phyloP scores from a whole-genome alignment of 2,888 invertebrate genomes.

The Dione juno region DNA sequence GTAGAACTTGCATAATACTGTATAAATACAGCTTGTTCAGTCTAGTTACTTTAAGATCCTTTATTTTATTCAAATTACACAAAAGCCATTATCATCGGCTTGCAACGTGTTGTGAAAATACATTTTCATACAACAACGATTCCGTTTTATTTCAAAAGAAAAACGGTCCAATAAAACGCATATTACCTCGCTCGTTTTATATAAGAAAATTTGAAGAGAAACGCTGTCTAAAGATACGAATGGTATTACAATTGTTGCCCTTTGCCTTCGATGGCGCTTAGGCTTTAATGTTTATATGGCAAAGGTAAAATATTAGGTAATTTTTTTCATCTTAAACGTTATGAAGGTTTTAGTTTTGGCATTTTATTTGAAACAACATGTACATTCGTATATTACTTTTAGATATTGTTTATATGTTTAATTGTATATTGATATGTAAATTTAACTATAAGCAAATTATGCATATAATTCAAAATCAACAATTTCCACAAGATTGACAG shows the following conservation, averaged over 20 bases:
- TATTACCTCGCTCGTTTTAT: constrained; percentile 69
- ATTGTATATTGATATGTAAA: no score
- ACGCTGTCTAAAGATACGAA: constrained; percentile 68
- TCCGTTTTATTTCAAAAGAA: constrained; percentile 68
- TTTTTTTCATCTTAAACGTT: constrained; percentile 14
- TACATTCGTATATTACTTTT: not conserved
- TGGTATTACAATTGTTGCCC: constrained; percentile 74
- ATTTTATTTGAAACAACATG: not conserved
- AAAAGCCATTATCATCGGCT: constrained; percentile 42
- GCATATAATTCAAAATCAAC: not conserved
- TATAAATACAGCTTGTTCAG: no score
- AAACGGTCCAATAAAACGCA: constrained; percentile 73
- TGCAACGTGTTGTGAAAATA: constrained; percentile 44
- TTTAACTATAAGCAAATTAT: no score
- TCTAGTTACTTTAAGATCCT: constrained; percentile 32
- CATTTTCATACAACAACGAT: constrained; percentile 62
- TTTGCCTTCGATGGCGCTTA: constrained; percentile 65
- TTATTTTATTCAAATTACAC: constrained; percentile 46
- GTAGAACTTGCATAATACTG: no score
- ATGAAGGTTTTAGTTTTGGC: not conserved
- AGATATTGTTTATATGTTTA: not conserved
- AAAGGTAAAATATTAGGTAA: constrained; percentile 2
- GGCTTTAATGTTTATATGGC: constrained; percentile 27
- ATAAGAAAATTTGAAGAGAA: constrained; percentile 71
- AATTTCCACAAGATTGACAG: constrained; percentile 47